Conservation (phyloP, 2,888 invertebrate species). For the Polydrusus tereticollis region DNA sequence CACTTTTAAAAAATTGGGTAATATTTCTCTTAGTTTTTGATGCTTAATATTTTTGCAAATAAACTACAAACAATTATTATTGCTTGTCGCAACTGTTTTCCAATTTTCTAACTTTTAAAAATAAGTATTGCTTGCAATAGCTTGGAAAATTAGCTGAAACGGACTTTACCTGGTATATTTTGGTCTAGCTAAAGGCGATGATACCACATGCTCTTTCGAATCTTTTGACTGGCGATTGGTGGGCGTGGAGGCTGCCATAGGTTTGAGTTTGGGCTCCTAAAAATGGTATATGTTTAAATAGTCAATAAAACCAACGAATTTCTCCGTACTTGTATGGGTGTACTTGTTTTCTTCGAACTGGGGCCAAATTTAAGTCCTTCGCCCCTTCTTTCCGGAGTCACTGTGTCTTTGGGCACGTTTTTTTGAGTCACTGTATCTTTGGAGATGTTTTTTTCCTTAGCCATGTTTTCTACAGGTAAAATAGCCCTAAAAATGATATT, state of each 20-base stretch:
- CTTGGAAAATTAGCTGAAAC: too few relatives aligned
- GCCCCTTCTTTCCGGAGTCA: constrained; percentile 36
- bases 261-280: constrained; percentile 50
- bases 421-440: constrained; percentile 48
- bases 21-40: too few relatives aligned
- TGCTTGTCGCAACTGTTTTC: too few relatives aligned
- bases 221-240: constrained; percentile 13
- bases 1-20: too few relatives aligned
- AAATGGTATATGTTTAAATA: background rate
- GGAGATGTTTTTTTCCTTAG: constrained; percentile 51
- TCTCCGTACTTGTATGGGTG: constrained; percentile 52
- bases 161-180: constrained; percentile 22
- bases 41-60: too few relatives aligned
- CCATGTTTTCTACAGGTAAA: constrained; percentile 54
- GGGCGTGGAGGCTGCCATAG: constrained; percentile 51
- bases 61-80: too few relatives aligned
- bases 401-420: constrained; percentile 50
- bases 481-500: constrained; percentile 48
- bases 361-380: constrained; percentile 29
- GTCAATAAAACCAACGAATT: background rate
- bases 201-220: background rate
- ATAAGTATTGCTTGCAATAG: too few relatives aligned
- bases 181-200: background rate
- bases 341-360: constrained; percentile 52
- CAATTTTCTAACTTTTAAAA: too few relatives aligned